Evolutionary conservation across 2,797 vertebrate genomes (phyloP), one percentile per base, ranked within the genome.

Genomic region (Taeniopygia guttata): DNA sequence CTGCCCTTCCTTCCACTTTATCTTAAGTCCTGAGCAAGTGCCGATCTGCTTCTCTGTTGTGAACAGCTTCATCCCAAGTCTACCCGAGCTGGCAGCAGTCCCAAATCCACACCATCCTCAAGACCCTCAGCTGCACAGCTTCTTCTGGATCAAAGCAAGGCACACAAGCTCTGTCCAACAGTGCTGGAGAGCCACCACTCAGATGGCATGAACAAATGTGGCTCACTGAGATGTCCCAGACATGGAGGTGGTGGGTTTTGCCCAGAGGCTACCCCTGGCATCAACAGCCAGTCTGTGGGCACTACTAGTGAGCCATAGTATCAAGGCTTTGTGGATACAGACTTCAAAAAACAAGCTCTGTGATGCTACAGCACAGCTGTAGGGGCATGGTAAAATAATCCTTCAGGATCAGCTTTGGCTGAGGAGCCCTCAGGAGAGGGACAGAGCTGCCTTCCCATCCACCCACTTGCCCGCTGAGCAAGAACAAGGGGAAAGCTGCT

Each of bases 381-480:
- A 36, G 0, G 6, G 25, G 22, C n/a, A 88, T 0, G 2, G 51
- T 40, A 74, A 60, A 94, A 79, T 11, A 89, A 60, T 7, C 15
- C 76, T 43, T 34, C 1, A 6, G 60, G 64, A 84, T 51, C 32
- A 64, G 58, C 54, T 52, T 38, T 7, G 49, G 72, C 78, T 0
- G 0, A 77, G 56, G 72, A 76, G 32, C 40, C 29, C 68, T 56
- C 8, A 25, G 63, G 42, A 0, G 1, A 75, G 16, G 36, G 52
- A 87, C 29, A 59, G 80, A 40, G 51, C 52, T 1, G 6, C 46
- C 23, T 79, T 68, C 58, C 60, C 0, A 0, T 72, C 63, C 76
- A 56, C 72, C 14, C 0, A 0, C 64, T 42, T 0, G 0, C 38
- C 0, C 0, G 11, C 67, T 36, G 74, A 89, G 64, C 78, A 73